Conservation (phyloP, 2,888 invertebrate genomes). For the Drosophila conformis region DNA sequence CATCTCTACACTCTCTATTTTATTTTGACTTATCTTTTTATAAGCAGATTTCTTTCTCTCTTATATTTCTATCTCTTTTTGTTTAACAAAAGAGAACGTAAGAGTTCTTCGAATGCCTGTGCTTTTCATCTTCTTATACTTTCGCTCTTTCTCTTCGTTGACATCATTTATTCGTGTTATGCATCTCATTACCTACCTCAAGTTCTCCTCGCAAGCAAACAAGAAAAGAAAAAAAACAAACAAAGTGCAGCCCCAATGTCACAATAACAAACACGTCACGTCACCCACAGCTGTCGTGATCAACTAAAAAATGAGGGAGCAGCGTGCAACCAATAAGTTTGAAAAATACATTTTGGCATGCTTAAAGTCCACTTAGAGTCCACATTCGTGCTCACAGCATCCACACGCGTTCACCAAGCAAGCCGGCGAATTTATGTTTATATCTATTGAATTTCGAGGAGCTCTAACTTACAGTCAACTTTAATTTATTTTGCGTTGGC, state of each 20-base stretch:
- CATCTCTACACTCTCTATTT: background rate
- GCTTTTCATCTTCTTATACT: constrained; percentile 6
- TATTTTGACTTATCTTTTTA: background rate
- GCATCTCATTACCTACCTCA: constrained; percentile 29
- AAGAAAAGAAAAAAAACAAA: constrained; percentile 1
- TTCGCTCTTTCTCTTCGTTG: background rate
- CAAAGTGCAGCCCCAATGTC: background rate
- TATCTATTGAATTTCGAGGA: constrained; percentile 42
- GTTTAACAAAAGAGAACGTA: background rate
- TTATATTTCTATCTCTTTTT: background rate
- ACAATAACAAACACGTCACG: constrained; percentile 3
- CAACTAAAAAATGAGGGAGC: constrained; percentile 22
- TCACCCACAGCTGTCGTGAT: constrained; percentile 36
- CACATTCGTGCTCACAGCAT: constrained; percentile 17
- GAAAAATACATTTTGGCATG: constrained; percentile 20
- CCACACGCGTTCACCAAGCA: constrained; percentile 13
- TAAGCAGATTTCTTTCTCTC: constrained; percentile 2
- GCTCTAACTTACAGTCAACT: constrained; percentile 59
- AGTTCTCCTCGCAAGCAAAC: background rate
- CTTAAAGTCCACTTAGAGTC: constrained; percentile 43
- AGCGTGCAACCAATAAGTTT: background rate
- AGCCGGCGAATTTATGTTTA: constrained; percentile 26
- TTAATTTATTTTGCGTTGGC: constrained; percentile 59
- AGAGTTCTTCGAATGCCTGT: background rate
- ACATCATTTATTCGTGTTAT: background rate